Base-by-base conservation (phyloP, 2,797 vertebrate species). In the Liparis tanakae region DNA sequence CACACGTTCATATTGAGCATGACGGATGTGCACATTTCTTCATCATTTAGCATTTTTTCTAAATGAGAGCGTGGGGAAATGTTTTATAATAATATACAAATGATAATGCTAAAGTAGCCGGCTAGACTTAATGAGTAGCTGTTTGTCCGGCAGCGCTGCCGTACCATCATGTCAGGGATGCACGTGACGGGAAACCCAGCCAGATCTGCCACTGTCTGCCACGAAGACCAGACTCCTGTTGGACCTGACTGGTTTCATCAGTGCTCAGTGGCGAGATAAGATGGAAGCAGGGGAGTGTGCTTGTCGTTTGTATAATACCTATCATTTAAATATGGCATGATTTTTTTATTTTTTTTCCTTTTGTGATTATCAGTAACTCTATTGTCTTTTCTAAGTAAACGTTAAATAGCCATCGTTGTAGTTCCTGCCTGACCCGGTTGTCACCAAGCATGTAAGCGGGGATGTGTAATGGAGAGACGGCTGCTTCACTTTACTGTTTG, bases 401-500 rank as follows among this genome's bases (percentile, higher is more conserved):
- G 83, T 79, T 55, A 83, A 84, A 64, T 71, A 67, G 54, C 25
- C 55, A 6, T 65, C 39, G 70, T 72, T 75, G 59, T 58, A 44
- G 41, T 69, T 70, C 83, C 72, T 82, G 67, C 79, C 78, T 87
- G 83, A 81, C 74, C 81, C 79, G 74, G 62, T 73, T 80, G 78
- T 78, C 56, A 57, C 67, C 1, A 7, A 81, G 70, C 69, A 78
- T 78, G 79, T 79, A 46, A 68, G 48, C 36, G 46, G 51, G 12
- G 22, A 54, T 50, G 70, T 67, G 48, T 72, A 80, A 79, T 46
- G 58, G 41, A 56, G 64, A 69, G 68, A 71, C 62, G 36, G 61
- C 72, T 66, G 78, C 74, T 81, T 84, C 74, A 10, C 73, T 77
- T 74, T 75, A 72, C 76, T 82, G 81, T 86, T 86, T 86, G 76